Evolutionary conservation across 2,113 vertebrate species (phyloP).

Genomic region (Drymodes brunneopygia): DNA sequence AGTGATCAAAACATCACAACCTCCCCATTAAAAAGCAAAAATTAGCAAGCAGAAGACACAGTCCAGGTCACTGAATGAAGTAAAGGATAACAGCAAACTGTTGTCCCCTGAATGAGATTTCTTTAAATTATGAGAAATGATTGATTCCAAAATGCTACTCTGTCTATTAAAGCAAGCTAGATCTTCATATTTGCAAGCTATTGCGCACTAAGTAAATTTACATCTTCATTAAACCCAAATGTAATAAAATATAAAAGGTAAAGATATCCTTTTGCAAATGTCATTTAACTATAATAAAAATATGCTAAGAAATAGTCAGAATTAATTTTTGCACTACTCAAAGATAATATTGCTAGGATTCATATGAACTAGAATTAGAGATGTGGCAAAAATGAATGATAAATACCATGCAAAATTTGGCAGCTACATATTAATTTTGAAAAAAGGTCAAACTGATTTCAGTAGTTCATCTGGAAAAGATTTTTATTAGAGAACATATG

Average conservation of each 20-base stretch:
- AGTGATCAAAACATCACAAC: not conserved
- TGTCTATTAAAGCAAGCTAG: not conserved
- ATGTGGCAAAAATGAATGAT: not conserved
- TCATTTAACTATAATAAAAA: not conserved
- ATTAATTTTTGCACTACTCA: not conserved
- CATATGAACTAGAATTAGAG: not conserved
- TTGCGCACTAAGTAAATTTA: not conserved
- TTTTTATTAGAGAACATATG: constrained; percentile 2
- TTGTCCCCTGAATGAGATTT: not conserved
- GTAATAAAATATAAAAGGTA: not conserved
- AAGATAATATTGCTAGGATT: not conserved
- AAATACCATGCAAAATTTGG: not conserved
- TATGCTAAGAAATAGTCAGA: not conserved
- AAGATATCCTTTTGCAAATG: not conserved
- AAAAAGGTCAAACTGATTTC: not conserved
- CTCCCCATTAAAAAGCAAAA: not conserved
- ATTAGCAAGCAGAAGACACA: not conserved
- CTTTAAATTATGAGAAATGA: not conserved
- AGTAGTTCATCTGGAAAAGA: not conserved
- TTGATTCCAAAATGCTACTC: not conserved
- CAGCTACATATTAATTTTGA: not conserved
- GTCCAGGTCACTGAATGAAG: not conserved
- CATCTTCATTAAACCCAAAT: not conserved
- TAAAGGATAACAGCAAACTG: not conserved
- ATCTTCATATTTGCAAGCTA: not conserved